Base-by-base conservation (phyloP, 2,797 vertebrate species). In the Anabas testudineus region DNA sequence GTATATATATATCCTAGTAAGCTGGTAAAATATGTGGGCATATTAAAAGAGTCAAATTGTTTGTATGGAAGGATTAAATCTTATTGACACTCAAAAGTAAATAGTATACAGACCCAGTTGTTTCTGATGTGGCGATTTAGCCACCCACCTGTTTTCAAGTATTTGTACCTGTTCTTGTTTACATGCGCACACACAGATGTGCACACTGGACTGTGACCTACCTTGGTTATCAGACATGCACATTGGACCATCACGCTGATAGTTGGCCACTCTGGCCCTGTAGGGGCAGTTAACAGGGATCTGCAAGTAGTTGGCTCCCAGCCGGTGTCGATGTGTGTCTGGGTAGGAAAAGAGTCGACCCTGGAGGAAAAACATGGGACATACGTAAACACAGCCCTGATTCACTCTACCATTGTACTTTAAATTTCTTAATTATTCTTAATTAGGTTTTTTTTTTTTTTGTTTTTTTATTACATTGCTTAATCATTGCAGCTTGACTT, bases 211-310 rank as follows among this genome's bases (percentile, higher is more conserved):
- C 34, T 15, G 1, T 2, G 37, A 26, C 81, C 57, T 87, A 97
- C 96, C 97, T 88, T 98, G 98, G 84, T 99, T 99, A 85, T 99
- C 95, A 14, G 65, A 68, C 70, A 96, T 68, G 47, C 97, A 99
- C 97, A 99, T 99, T 0, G 95, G 95, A 3, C 98, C 97, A 0
- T 99, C 97, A 2, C 97, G 94, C 87, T 99, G 97, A 88, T 99
- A 99, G 85, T 97, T 98, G 77, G 95, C 87, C 75, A 98, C 95
- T 0, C 95, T 94, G 71, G 96, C 6, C 67, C 92, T 94, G 90
- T 78, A 99, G 26, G 98, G 98, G 81, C 97, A 99, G 89, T 99
- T 99, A 49, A 99, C 97, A 0, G 97, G 96, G 53, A 99, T 88
- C 68, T 99, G 96, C 5, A 99, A 94, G 64, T 97, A 99, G 90